Conservation (phyloP, 2,888 invertebrate species). For the Tuta absoluta region DNA sequence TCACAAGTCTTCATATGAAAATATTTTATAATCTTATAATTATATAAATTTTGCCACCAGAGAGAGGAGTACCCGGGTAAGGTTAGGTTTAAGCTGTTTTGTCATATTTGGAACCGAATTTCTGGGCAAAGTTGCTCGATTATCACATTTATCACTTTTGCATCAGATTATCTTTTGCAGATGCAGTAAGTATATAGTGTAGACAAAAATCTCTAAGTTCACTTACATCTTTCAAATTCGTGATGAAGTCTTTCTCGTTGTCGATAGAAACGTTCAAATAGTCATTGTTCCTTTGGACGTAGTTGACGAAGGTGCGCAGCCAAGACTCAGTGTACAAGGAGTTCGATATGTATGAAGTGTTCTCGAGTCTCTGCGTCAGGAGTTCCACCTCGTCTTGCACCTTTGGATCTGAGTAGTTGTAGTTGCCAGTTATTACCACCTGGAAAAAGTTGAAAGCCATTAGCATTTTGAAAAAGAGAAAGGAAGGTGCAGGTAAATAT, state of each 20-base stretch:
- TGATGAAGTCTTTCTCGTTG: constrained; percentile 86
- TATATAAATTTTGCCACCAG: no score
- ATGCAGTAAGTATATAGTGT: not conserved
- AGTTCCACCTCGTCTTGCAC: constrained; percentile 90
- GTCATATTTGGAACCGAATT: no score
- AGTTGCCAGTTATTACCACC: constrained; percentile 90
- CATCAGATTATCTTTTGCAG: no score
- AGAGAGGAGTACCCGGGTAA: no score
- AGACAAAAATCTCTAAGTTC: not conserved
- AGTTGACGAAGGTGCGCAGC: constrained; percentile 90
- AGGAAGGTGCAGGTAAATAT: no score
- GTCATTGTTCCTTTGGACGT: constrained; percentile 87
- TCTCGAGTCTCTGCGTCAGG: constrained; percentile 88
- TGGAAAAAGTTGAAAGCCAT: constrained; percentile 63
- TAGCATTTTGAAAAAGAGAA: not conserved
- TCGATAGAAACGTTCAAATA: constrained; percentile 89
- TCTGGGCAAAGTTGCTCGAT: no score
- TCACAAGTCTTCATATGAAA: no score
- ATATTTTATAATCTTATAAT: no score
- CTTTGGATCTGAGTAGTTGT: constrained; percentile 90
- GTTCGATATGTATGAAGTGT: constrained; percentile 88
- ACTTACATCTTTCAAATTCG: constrained; percentile 86
- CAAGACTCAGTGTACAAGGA: constrained; percentile 93
- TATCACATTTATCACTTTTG: no score
- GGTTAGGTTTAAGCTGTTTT: no score